Evolutionary conservation across 2,888 invertebrate species (phyloP).

Genomic region (Agrochola lychnidis): DNA sequence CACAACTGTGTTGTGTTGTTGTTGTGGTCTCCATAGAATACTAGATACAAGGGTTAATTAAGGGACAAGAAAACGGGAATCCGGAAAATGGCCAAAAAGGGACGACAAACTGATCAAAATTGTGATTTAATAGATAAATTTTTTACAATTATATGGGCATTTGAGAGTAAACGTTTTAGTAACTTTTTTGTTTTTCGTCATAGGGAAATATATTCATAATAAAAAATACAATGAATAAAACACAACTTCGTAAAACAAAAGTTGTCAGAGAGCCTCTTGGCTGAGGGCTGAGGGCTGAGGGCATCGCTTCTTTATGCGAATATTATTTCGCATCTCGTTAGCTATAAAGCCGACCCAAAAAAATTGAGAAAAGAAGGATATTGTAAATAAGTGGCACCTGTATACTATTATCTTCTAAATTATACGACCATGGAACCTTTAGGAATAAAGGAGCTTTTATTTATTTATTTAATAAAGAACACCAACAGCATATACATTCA

Average conservation of each 20-base stretch:
- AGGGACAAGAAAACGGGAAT: background rate
- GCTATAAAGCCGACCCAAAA: background rate
- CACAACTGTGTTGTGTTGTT: conserved; percentile 7
- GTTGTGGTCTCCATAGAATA: background rate
- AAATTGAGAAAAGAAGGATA: background rate
- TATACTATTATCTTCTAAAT: conserved; percentile 8
- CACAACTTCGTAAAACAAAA: conserved; percentile 3
- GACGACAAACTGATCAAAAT: background rate
- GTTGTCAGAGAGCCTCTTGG: background rate
- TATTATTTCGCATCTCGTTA: conserved; percentile 32
- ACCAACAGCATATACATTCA: too few species aligned
- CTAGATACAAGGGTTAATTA: background rate
- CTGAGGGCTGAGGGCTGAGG: background rate
- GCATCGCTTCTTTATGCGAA: conserved; percentile 12
- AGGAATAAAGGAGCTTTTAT: background rate
- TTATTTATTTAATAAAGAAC: too few species aligned
- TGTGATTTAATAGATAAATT: background rate
- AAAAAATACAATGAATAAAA: background rate
- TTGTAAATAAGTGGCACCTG: conserved; percentile 1
- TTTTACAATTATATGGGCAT: background rate
- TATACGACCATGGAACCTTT: background rate
- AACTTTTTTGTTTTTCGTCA: background rate
- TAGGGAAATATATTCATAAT: background rate
- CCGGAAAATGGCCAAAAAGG: background rate
- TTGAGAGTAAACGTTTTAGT: too few species aligned